Evolutionary conservation across 2,797 vertebrate species (phyloP).

Genomic region (Manis javanica): DNA sequence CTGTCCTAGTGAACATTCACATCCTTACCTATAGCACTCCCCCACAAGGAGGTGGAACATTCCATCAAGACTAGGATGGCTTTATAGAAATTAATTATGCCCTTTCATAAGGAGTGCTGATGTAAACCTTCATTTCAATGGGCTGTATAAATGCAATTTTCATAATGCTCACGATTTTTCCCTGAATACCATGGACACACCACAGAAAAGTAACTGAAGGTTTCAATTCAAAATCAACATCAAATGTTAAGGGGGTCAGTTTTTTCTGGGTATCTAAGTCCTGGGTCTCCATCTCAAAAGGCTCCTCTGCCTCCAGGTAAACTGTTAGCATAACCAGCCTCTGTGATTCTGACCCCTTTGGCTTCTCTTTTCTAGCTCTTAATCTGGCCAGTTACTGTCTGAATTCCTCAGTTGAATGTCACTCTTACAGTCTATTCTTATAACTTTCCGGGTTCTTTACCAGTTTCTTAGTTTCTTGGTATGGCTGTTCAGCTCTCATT

Average conservation of each 20-base stretch:
- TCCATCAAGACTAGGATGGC: background rate
- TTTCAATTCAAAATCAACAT: background rate
- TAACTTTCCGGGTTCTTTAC: background rate
- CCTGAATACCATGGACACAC: background rate
- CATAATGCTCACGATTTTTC: background rate
- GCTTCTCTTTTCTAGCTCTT: background rate
- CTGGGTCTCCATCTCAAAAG: background rate
- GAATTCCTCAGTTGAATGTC: background rate
- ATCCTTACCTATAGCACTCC: background rate
- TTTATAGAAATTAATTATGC: background rate
- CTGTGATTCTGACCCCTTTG: background rate
- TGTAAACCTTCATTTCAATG: background rate
- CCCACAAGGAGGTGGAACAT: background rate
- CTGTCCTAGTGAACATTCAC: background rate
- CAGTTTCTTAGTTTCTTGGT: background rate
- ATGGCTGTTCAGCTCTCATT: background rate
- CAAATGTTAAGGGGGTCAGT: background rate
- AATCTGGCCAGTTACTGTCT: background rate
- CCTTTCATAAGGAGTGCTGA: background rate
- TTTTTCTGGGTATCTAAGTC: background rate
- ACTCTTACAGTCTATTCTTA: background rate
- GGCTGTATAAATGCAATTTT: background rate
- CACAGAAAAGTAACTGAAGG: conserved; percentile 19
- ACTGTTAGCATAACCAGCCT: background rate
- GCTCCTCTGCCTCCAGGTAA: background rate